A percentile compares a stretch with the other conserved stretches of the same genome.
Evolutionary conservation across 2,797 vertebrate species (phyloP).

Genomic region (Leptodactylus fallax): DNA sequence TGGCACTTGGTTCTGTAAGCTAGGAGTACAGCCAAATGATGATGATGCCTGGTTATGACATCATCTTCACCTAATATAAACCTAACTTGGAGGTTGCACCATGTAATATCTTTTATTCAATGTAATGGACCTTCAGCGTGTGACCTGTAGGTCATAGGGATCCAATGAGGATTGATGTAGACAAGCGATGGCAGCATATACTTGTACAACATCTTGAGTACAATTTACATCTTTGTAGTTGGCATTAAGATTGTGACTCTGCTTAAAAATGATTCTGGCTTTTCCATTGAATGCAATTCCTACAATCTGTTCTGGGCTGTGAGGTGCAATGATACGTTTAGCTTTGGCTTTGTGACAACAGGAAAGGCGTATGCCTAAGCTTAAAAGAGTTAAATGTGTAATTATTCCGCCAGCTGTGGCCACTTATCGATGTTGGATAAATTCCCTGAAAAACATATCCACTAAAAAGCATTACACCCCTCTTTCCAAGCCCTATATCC

Average conservation of each 20-base stretch:
- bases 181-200: neutral
- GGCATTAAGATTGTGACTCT: neutral
- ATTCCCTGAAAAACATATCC: slow-evolving; percentile 43
- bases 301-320: neutral
- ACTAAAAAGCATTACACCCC: slow-evolving; percentile 35
- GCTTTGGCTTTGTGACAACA: neutral
- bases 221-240: neutral
- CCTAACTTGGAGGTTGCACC: neutral
- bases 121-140: neutral
- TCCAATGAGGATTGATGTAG: neutral
- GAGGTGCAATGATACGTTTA: slow-evolving; percentile 2
- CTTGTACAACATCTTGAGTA: neutral
- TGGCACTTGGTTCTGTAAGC: neutral
- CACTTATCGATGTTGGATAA: slow-evolving; percentile 57
- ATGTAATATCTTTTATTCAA: neutral
- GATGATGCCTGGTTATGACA: slow-evolving; percentile 14
- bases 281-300: slow-evolving; percentile 1
- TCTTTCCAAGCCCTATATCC: slow-evolving; percentile 23
- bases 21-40: neutral
- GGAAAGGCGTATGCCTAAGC: slow-evolving; percentile 17
- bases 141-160: neutral
- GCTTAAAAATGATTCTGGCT: neutral
- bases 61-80: slow-evolving; percentile 18
- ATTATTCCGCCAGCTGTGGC: slow-evolving; percentile 51
- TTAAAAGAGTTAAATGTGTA: slow-evolving; percentile 51